Evolutionary conservation across 2,113 vertebrate species (phyloP).

Genomic region (Melanostigma gelatinosum): DNA sequence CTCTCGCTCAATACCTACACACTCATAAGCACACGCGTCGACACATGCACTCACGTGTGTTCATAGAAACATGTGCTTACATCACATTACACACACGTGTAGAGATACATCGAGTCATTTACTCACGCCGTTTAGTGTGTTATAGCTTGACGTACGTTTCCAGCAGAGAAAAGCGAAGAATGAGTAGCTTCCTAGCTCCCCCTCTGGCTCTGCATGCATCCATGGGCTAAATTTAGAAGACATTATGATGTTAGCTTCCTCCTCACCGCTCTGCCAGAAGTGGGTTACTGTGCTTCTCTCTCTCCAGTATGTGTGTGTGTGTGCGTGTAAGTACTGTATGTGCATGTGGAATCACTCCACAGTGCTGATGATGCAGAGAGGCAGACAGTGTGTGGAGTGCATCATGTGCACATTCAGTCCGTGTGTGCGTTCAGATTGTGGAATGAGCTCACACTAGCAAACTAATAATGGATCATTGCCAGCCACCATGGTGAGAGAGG

Average conservation of each 20-base stretch:
- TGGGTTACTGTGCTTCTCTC: conserved; percentile 79
- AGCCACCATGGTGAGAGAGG: conserved; percentile 37
- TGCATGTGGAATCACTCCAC: conserved; percentile 55
- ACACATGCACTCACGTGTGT: conserved; percentile 9
- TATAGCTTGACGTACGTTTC: conserved; percentile 11
- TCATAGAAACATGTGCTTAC: conserved; percentile 14
- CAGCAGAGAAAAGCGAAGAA: conserved; percentile 34
- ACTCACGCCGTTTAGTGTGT: not conserved
- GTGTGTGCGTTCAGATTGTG: conserved; percentile 48
- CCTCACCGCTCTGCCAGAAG: conserved; percentile 66
- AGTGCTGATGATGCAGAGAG: conserved; percentile 72
- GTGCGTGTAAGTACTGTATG: conserved; percentile 16
- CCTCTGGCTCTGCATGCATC: conserved; percentile 62
- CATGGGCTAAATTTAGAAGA: conserved; percentile 74
- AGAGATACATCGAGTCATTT: not conserved
- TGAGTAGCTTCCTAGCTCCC: conserved; percentile 54
- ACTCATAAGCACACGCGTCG: conserved; percentile 27
- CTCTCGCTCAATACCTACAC: conserved; percentile 39
- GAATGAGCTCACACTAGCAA: conserved; percentile 64
- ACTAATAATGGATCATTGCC: conserved; percentile 59
- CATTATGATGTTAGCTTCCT: conserved; percentile 73
- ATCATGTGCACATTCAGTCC: conserved; percentile 64
- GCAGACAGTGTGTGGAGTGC: conserved; percentile 67
- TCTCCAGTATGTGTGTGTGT: conserved; percentile 37
- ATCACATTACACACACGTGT: not conserved